These are phyloP conservation scores for Cataglyphis cursor DNA, from an alignment of 2,888 invertebrate genomes.

Conservation along the genomic window DNA sequence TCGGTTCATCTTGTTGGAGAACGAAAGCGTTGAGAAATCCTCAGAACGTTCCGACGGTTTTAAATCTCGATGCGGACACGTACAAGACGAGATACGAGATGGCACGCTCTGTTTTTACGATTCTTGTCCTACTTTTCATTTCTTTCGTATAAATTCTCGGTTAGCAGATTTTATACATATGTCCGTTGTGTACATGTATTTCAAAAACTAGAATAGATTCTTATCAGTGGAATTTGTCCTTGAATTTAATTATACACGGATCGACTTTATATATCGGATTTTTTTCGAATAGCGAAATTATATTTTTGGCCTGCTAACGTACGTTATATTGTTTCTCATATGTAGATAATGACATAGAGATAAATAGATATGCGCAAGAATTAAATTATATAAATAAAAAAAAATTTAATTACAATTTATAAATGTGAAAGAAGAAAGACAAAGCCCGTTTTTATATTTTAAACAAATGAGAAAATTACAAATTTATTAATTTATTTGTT, in stretches of 20 bases:
- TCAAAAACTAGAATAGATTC: constrained; percentile 61
- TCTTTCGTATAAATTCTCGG: constrained; percentile 45
- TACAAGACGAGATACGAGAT: constrained; percentile 64
- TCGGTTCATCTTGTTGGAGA: constrained; percentile 29
- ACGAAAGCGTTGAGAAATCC: constrained; percentile 63
- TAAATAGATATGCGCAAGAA: background rate
- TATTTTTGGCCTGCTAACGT: background rate
- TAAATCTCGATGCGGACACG: constrained; percentile 67
- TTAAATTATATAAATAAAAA: background rate
- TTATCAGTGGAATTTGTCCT: constrained; percentile 65
- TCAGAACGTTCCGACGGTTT: constrained; percentile 58
- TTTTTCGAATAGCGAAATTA: constrained; percentile 27
- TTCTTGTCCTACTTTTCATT: constrained; percentile 74
- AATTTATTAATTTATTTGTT: constrained; percentile 3
- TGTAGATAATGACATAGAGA: background rate
- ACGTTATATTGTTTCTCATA: constrained; percentile 10
- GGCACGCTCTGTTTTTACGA: constrained; percentile 70
- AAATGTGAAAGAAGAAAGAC: background rate
- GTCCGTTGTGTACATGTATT: constrained; percentile 39
- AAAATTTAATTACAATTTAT: background rate
- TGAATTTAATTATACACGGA: constrained; percentile 69
- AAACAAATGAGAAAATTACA: background rate
- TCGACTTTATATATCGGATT: background rate
- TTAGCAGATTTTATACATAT: background rate
- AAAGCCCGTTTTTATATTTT: background rate